Base-by-base conservation (phyloP, 2,888 invertebrate species). In the Nephrotoma guestfalica region DNA sequence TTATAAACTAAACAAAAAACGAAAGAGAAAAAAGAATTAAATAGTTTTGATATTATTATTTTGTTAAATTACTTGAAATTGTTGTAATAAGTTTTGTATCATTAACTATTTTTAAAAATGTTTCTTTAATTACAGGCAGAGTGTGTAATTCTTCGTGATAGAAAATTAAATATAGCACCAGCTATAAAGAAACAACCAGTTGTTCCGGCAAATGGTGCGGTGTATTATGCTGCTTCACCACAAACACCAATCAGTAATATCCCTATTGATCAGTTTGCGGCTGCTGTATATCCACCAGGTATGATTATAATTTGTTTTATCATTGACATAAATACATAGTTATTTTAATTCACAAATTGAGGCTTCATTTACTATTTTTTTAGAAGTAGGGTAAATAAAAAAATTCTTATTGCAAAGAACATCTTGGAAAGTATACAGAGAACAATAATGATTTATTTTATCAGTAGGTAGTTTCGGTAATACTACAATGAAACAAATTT, bases 121-220 rank as follows among this genome's bases (percentile, higher is more conserved):
- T 86, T 86, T 85, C 85, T 87, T 85, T 87, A 57, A 88, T 88
- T 88, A 89, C 88, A 94, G 94, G 93, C 95, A 86, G 96, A 96
- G 89, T 95, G 95, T 90, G 94, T 96, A 88, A 93, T 96, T 86
- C 93, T 96, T 89, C 94, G 95, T 89, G 96, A 96, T 90, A 93
- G 96, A 89, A 96, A 96, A 90, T 92, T 97, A 87, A 97, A 97
- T 90, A 96, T 97, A 90, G 97, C 97, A 57, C 96, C 96, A 88
- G 97, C 97, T 88, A 95, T 97, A 88, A 95, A 96, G 90, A 97
- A 97, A 91, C 96, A 91, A 90, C 91, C 92, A 87, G 90, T 92
- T 89, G 91, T 91, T 89, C 90, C 92, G 89, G 91, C 92, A 87
- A 92, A 92, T 89, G 92, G 92, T 89, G 92, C 92, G 88, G 92